Base-by-base conservation (phyloP, 2,888 invertebrate species). In the Epirrhoe alternata region DNA sequence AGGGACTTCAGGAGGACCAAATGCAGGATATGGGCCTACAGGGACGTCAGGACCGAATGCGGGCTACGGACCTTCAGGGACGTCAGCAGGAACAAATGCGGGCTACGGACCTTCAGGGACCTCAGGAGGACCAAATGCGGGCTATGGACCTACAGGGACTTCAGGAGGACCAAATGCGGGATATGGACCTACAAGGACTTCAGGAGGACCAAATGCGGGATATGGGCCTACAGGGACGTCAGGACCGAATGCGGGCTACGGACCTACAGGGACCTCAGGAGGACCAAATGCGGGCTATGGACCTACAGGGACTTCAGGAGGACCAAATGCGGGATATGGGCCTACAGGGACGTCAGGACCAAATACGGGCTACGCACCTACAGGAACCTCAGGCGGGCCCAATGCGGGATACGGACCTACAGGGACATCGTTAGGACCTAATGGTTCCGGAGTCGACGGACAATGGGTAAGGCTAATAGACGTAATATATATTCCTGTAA, bases 391-490 rank as follows among this genome's bases (percentile, higher is more conserved):
- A 12, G 52, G 64, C 6, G 59, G 53, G 10, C 38, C 61, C 14
- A 63, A 51, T 38, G 55, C 31, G 16, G 59, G 61, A 5, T 69
- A 69, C 56, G 57, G 61, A 1, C 45, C 58, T 12, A 61, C 64
- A 24, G 66, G 56, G 52, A 53, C 31, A 58, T 17, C 53, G 38
- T 54, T 58, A 5, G 57, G 75, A 0, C 72, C 71, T 38, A 70
- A 68, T 54, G 64, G 24, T 24, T 24, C 24, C 24, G 69, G 33
- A 33, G 33, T 33, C 47, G 66, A 75, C 56, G 74, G 72, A 60
- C 74, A 80, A 71, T 74, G 74, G 74, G 84, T 84, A 77, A 80
- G 77, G 6, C 3, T 24, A 24, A 24, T 24, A 24, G 24, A 24
- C 24, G 24, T 24, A 24, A 24, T n/a, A n/a, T n/a, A n/a, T n/a